These are phyloP conservation scores for Corydoras sp. DNA, from an alignment of 2,113 vertebrate genomes.

Conservation along the genomic window DNA sequence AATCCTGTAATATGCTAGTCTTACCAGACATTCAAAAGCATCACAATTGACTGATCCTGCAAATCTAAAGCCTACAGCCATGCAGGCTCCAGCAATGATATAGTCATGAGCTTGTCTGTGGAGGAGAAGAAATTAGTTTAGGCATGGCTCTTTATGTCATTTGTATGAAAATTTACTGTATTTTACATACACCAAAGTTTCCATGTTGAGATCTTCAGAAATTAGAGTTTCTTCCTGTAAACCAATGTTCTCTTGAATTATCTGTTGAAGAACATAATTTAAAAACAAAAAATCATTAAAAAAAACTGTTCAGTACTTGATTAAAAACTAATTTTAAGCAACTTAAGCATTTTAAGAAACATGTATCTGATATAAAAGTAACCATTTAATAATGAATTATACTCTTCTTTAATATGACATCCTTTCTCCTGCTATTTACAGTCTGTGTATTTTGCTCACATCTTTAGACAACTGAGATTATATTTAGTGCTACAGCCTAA, in stretches of 20 bases:
- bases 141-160: not conserved
- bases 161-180: not conserved
- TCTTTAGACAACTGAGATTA: too few relatives aligned
- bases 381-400: too few relatives aligned
- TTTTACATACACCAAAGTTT: constrained; percentile 85
- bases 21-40: constrained; percentile 92
- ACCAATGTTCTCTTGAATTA: constrained; percentile 86
- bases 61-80: constrained; percentile 92
- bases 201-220: constrained; percentile 90
- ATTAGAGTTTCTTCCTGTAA: constrained; percentile 73
- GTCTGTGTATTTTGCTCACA: too few relatives aligned
- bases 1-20: not conserved
- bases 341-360: too few relatives aligned
- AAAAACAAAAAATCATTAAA: too few relatives aligned
- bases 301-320: too few relatives aligned
- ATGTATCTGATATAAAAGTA: too few relatives aligned
- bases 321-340: too few relatives aligned
- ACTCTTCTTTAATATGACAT: too few relatives aligned
- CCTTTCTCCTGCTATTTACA: too few relatives aligned
- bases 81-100: constrained; percentile 91
- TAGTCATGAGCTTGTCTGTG: constrained; percentile 93
- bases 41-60: constrained; percentile 92
- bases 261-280: constrained; percentile 58
- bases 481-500: too few relatives aligned
- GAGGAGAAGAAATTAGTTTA: constrained; percentile 19